Evolutionary conservation across 2,113 vertebrate genomes (phyloP).

Genomic region (Upupa epops): DNA sequence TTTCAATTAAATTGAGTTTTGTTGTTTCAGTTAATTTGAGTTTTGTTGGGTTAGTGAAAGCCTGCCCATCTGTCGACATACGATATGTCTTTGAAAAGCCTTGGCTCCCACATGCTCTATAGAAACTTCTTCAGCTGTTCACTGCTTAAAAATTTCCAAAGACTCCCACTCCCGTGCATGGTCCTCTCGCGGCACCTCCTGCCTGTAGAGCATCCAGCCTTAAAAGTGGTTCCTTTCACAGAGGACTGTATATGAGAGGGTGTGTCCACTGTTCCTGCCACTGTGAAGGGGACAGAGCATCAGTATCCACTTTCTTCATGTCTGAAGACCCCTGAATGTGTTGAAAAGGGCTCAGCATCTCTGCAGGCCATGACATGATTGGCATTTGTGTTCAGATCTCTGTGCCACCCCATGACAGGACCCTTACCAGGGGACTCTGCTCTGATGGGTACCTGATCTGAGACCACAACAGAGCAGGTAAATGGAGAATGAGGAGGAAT

Average conservation of each 20-base stretch:
- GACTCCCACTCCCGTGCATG: background rate
- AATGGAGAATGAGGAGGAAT: background rate
- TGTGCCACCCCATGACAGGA: fast-evolving
- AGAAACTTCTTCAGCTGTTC: slow-evolving; percentile 45
- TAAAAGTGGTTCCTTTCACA: background rate
- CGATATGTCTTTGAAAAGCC: slow-evolving; percentile 11
- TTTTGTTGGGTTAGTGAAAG: slow-evolving; percentile 33
- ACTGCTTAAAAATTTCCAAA: slow-evolving; percentile 8
- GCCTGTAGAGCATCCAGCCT: background rate
- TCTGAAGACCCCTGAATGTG: background rate
- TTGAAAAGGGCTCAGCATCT: background rate
- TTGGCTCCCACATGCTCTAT: background rate
- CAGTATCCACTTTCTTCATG: background rate
- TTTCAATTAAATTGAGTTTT: slow-evolving; percentile 7
- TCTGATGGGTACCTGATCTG: background rate
- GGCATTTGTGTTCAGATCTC: background rate
- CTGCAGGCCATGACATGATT: fast-evolving
- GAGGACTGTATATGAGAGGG: background rate
- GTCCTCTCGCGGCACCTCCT: background rate
- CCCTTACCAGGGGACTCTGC: background rate
- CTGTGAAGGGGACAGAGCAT: background rate
- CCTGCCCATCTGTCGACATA: slow-evolving; percentile 5
- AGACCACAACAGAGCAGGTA: fast-evolving
- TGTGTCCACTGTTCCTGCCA: background rate
- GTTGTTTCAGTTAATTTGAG: slow-evolving; percentile 31